Evolutionary conservation across 2,888 invertebrate species (phyloP).

Genomic region (Phragmatobia fuliginosa): DNA sequence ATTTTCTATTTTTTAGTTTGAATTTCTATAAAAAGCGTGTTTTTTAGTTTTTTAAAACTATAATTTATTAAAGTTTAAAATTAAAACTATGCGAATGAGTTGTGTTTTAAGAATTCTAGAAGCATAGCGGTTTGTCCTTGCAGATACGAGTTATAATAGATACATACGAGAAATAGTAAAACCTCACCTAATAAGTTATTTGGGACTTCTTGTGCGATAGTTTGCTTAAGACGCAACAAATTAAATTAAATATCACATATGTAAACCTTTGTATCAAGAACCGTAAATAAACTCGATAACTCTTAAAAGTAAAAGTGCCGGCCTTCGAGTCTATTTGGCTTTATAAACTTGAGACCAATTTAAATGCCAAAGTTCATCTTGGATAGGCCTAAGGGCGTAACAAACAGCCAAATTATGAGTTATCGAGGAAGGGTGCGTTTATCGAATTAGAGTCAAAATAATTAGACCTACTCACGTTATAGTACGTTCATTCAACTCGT

Average conservation of each 20-base stretch:
- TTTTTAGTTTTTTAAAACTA: no score
- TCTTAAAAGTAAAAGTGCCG: constrained; percentile 18
- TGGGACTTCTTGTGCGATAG: no score
- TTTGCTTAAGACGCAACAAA: background rate
- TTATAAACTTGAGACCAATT: constrained; percentile 14
- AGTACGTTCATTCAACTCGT: background rate
- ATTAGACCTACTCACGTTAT: background rate
- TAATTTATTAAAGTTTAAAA: no score
- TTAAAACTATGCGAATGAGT: no score
- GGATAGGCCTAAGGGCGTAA: constrained; percentile 10
- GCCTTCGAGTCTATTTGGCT: constrained; percentile 21
- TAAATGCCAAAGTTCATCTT: constrained; percentile 36
- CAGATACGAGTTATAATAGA: no score
- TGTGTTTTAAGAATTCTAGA: no score
- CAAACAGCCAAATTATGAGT: constrained; percentile 30
- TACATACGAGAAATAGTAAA: no score
- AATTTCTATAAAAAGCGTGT: no score
- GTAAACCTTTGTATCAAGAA: background rate
- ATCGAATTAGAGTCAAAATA: background rate
- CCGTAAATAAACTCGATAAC: constrained; percentile 11
- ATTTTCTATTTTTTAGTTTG: no score
- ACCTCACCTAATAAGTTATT: no score
- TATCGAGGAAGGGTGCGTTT: constrained; percentile 10
- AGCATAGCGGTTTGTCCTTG: no score
- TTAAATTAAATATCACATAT: background rate